These are phyloP conservation scores for Saccostrea cuccullata DNA, from an alignment of 1,140 invertebrate genomes.

Conservation along the genomic window DNA sequence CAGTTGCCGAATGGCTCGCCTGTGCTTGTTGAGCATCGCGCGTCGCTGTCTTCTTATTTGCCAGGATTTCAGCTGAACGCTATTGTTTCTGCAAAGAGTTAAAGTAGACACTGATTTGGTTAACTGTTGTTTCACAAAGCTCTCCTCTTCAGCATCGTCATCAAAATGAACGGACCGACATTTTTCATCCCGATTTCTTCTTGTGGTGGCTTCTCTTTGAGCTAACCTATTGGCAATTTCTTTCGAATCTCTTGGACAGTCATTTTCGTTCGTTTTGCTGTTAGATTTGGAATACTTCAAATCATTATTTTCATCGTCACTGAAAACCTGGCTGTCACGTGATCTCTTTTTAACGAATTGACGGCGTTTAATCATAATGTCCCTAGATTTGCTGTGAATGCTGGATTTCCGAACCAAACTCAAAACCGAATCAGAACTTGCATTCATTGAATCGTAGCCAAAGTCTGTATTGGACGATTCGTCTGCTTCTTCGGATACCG, in stretches of 20 bases:
- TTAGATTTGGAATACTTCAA: slow-evolving; percentile 24
- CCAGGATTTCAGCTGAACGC: slow-evolving; percentile 46
- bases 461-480: slow-evolving; percentile 13
- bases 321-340: slow-evolving; percentile 26
- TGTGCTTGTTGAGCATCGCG: slow-evolving; percentile 46
- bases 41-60: slow-evolving; percentile 46
- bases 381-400: slow-evolving; percentile 28
- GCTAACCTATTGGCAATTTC: not conserved
- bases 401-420: slow-evolving; percentile 27
- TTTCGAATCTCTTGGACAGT: not conserved
- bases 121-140: slow-evolving; percentile 5
- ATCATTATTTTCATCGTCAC: slow-evolving; percentile 23
- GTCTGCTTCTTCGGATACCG: not conserved
- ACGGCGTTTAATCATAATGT: slow-evolving; percentile 17
- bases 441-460: slow-evolving; percentile 31
- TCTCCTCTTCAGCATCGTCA: slow-evolving; percentile 1
- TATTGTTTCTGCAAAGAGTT: slow-evolving; percentile 20
- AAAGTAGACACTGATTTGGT: slow-evolving; percentile 44
- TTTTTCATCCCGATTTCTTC: slow-evolving; percentile 32
- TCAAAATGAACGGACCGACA: slow-evolving; percentile 36
- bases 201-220: not conserved
- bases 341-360: slow-evolving; percentile 27
- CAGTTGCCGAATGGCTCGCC: slow-evolving; percentile 31
- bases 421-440: slow-evolving; percentile 34
- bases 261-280: not conserved